Base-by-base conservation (phyloP, 2,113 vertebrate genomes). In the Poeciliopsis prolifica region DNA sequence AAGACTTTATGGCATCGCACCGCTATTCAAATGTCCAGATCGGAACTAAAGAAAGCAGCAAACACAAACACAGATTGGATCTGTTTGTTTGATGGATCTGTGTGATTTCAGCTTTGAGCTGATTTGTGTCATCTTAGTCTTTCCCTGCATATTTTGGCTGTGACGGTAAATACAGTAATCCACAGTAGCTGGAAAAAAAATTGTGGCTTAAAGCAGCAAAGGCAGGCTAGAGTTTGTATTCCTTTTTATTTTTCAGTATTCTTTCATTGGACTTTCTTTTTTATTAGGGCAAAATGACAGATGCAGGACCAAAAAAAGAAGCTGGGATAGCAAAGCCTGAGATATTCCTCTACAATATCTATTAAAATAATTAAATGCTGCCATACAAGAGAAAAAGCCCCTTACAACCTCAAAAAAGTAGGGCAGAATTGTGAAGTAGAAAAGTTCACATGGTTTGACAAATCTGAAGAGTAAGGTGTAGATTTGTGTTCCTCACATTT, bases 21-120 rank as follows among this genome's bases (percentile, higher is more conserved):
- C 86, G 85, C 79, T 78, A 64, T 19, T 86, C 87, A 84, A 86
- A 83, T 74, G 80, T 74, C 65, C 82, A 81, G 51, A 87, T 65
- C 15, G 76, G 64, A 80, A 71, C 63, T 37, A 67, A 79, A 83
- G 74, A 66, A 79, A 87, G 60, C 42, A 37, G 77, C 66, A 88
- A 88, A 88, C 51, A 76, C 24, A 58, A 58, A 3, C 68, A 82
- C 86, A 84, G 79, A 88, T 63, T 73, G 87, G 37, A 84, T 72
- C 2, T 88, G 83, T 87, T 86, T 88, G 84, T 69, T 70, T 76
- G 67, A 75, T 28, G 77, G 84, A 81, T 78, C 70, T 30, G 30
- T 83, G 75, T 87, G 76, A 84, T 75, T 76, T 75, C 35, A 86
- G 75, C 37, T 74, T 60, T 48, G 61, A 81, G 70, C 35, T 42